These are phyloP conservation scores for Fissipunctia ypsillon DNA, from an alignment of 2,888 invertebrate species.

Conservation along the genomic window DNA sequence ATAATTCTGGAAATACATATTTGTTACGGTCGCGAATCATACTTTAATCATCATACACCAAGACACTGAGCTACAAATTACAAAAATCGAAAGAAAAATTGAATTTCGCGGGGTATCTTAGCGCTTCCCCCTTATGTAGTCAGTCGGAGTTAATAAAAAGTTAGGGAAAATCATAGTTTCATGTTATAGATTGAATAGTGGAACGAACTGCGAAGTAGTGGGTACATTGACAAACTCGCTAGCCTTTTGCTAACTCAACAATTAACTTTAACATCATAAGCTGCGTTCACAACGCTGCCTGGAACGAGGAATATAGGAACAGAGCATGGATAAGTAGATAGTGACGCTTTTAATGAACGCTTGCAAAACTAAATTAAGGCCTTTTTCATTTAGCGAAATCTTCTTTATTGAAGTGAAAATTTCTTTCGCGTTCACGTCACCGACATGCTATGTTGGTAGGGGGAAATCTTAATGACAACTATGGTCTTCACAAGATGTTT, in stretches of 20 bases:
- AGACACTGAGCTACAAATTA: too few species aligned
- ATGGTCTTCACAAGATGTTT: neutral
- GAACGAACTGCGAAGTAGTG: neutral
- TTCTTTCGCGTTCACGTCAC: too few species aligned
- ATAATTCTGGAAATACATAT: too few species aligned
- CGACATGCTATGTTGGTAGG: too few species aligned
- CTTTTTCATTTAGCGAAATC: neutral
- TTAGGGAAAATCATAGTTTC: neutral
- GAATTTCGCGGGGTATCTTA: too few species aligned
- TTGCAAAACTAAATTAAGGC: neutral
- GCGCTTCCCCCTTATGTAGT: too few species aligned
- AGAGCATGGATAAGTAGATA: too few species aligned
- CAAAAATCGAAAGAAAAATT: too few species aligned
- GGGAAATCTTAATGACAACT: too few species aligned
- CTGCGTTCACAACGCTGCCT: neutral
- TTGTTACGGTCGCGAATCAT: too few species aligned
- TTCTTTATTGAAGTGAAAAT: too few species aligned
- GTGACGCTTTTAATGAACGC: neutral
- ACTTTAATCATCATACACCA: too few species aligned
- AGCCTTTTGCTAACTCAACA: slow-evolving; percentile 11
- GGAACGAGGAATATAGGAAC: neutral
- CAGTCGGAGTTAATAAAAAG: neutral
- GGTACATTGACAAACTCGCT: slow-evolving; percentile 17
- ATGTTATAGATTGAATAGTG: neutral
- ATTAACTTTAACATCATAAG: neutral